A percentile compares a stretch with the other conserved stretches of the same genome.
Evolutionary conservation across 2,888 invertebrate genomes (phyloP).

Genomic region (Hanleya hanleyi): DNA sequence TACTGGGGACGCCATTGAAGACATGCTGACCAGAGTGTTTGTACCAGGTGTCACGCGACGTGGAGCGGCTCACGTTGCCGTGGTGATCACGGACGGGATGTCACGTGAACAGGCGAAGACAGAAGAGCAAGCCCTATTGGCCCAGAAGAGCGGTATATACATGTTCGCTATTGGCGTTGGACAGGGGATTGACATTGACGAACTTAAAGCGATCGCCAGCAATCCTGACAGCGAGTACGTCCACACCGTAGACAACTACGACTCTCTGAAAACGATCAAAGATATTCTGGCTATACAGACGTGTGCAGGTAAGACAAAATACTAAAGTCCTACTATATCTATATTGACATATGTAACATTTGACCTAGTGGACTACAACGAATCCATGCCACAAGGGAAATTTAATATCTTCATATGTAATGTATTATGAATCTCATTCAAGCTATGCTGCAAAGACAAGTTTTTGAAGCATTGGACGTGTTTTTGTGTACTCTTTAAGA

Average conservation of each 20-base stretch:
- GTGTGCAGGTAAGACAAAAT: constrained; percentile 46
- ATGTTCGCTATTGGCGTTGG: constrained; percentile 63
- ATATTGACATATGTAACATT: neutral
- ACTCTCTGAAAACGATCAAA: constrained; percentile 43
- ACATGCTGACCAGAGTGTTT: constrained; percentile 42
- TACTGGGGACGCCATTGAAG: constrained; percentile 39
- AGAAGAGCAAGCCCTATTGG: constrained; percentile 43
- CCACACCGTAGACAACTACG: constrained; percentile 49
- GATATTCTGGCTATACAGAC: constrained; percentile 47
- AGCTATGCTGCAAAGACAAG: too few relatives aligned
- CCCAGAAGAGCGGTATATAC: constrained; percentile 45
- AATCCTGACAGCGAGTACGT: constrained; percentile 45
- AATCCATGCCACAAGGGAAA: too few relatives aligned
- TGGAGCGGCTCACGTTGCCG: constrained; percentile 50
- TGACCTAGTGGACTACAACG: too few relatives aligned
- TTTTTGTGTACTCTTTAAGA: too few relatives aligned
- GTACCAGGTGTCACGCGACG: constrained; percentile 32
- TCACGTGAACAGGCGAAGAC: constrained; percentile 51
- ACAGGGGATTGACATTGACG: constrained; percentile 36
- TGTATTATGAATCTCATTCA: neutral
- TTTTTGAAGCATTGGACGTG: too few relatives aligned
- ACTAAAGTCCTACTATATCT: neutral
- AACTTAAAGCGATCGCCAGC: constrained; percentile 52
- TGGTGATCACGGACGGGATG: constrained; percentile 67
- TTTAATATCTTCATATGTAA: too few relatives aligned